Evolutionary conservation across 2,113 vertebrate genomes (phyloP).

Genomic region (Ictalurus punctatus): DNA sequence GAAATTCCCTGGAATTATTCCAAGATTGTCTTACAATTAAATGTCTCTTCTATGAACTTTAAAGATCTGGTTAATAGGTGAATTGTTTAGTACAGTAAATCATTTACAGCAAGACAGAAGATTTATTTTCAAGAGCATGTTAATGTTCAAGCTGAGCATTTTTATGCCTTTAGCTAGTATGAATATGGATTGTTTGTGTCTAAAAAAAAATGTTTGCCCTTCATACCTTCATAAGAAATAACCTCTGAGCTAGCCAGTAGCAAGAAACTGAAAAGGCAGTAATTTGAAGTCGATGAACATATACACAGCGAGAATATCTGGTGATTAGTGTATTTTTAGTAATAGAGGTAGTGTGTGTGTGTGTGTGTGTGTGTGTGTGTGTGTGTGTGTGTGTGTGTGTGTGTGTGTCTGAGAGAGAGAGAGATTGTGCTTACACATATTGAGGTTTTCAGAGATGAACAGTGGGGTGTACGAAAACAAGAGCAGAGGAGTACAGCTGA

Average conservation of each 20-base stretch:
- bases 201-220: neutral
- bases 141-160: constrained; percentile 5
- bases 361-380: neutral
- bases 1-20: neutral
- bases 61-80: neutral
- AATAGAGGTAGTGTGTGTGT: neutral
- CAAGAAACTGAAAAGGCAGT: neutral
- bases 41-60: neutral
- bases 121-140: neutral
- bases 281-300: neutral
- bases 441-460: constrained; percentile 7
- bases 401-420: neutral
- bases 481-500: neutral
- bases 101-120: neutral
- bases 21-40: neutral
- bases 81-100: neutral
- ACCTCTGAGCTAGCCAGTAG: neutral
- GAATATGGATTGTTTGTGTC: neutral
- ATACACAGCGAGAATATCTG: neutral
- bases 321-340: neutral
- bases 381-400: neutral
- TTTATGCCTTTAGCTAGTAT: constrained; percentile 5
- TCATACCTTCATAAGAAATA: neutral
- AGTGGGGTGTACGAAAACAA: neutral
- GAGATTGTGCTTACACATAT: neutral